phyloP scores from a whole-genome alignment of 1,140 invertebrate species.

The Drosophila bocqueti region DNA sequence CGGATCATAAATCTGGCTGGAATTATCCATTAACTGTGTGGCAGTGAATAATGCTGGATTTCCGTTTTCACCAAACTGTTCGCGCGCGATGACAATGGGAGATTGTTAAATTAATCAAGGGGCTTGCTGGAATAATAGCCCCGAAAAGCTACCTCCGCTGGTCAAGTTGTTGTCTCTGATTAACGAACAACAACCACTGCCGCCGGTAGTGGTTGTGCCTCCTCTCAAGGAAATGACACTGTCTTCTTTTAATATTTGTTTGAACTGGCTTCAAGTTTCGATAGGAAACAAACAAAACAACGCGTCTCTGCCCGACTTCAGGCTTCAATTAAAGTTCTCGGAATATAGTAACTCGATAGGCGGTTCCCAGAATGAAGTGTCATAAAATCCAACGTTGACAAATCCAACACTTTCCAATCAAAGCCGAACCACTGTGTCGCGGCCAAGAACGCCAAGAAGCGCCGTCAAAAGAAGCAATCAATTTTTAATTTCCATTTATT shows the following conservation, averaged over 20 bases:
- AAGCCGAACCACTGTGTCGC: conserved; percentile 42
- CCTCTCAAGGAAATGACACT: conserved; percentile 22
- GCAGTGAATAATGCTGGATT: conserved; percentile 39
- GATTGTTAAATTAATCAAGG: conserved; percentile 54
- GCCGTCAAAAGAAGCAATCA: conserved; percentile 72
- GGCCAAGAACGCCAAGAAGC: conserved; percentile 59
- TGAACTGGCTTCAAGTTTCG: conserved; percentile 7
- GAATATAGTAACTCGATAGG: conserved; percentile 5
- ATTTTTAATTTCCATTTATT: conserved; percentile 72
- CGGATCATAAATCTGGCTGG: conserved; percentile 20
- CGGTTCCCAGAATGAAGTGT: conserved; percentile 15
- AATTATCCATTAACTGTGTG: conserved; percentile 10
- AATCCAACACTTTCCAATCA: conserved; percentile 32
- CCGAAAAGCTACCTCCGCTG: conserved; percentile 36
- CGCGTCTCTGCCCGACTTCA: background rate
- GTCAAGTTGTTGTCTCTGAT: conserved; percentile 77
- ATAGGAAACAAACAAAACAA: conserved; percentile 10
- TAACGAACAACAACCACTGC: conserved; percentile 53
- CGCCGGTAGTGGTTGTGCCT: conserved; percentile 16
- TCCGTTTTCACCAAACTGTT: conserved; percentile 23
- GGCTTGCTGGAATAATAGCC: conserved; percentile 21
- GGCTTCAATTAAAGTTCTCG: conserved; percentile 4
- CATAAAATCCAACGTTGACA: background rate
- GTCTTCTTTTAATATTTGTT: conserved; percentile 4
- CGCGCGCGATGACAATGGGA: conserved; percentile 41